Evolutionary conservation across 2,113 vertebrate genomes (phyloP).

Genomic region (Otocyon megalotis): DNA sequence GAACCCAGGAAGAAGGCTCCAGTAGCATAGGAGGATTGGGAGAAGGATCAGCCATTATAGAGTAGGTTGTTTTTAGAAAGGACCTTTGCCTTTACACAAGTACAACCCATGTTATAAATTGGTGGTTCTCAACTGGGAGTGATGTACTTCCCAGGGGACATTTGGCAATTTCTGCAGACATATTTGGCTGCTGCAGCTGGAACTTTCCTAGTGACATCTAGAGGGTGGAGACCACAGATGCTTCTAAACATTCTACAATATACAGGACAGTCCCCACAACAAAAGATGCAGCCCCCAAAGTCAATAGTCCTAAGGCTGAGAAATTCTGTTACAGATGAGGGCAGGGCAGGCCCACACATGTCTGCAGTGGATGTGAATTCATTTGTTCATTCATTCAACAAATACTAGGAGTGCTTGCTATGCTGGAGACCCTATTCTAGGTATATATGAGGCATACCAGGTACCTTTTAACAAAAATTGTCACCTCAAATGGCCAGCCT

Average conservation of each 20-base stretch:
- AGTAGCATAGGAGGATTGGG: not conserved
- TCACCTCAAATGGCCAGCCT: not conserved
- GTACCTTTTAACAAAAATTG: not conserved
- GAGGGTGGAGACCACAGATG: not conserved
- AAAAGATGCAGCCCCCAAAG: not conserved
- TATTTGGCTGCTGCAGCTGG: not conserved
- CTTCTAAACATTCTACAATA: not conserved
- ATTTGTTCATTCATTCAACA: not conserved
- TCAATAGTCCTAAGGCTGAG: not conserved
- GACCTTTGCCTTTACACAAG: not conserved
- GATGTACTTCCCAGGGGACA: not conserved
- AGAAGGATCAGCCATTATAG: not conserved
- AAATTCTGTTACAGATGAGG: not conserved
- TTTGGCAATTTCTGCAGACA: slow-evolving; percentile 37
- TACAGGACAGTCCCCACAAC: too few species aligned
- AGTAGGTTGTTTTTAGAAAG: slow-evolving; percentile 30
- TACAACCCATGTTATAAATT: not conserved
- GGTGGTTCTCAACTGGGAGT: not conserved
- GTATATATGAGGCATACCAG: not conserved
- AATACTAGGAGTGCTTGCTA: not conserved
- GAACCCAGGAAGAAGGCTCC: not conserved
- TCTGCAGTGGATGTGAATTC: not conserved
- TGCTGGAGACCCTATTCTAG: not conserved
- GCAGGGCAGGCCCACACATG: not conserved
- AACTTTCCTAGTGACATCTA: not conserved